Evolutionary conservation across 1,140 invertebrate species (phyloP).

Genomic region (Drosophila orosa): DNA sequence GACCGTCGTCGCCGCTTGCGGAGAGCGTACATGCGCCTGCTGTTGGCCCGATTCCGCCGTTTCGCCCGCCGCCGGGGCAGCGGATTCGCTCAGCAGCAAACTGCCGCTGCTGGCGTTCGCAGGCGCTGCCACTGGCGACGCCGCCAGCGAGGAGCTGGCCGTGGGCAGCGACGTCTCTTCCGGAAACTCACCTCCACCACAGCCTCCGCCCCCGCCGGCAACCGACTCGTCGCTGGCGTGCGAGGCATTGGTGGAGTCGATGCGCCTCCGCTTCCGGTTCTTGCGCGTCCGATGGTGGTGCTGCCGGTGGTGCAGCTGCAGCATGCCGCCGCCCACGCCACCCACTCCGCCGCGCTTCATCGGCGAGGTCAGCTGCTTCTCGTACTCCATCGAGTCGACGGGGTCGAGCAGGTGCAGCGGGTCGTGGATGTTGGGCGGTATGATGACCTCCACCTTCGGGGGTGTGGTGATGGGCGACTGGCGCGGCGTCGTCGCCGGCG

Average conservation of each 20-base stretch:
- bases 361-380: constrained; percentile 87
- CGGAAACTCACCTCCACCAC: constrained; percentile 31
- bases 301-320: constrained; percentile 65
- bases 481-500: constrained; percentile 94
- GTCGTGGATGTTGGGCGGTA: constrained; percentile 96
- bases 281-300: constrained; percentile 81
- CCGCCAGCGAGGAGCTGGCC: constrained; percentile 51
- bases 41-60: constrained; percentile 66
- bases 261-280: constrained; percentile 77
- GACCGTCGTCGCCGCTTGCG: constrained; percentile 50
- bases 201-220: constrained; percentile 29
- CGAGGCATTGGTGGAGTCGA: constrained; percentile 67
- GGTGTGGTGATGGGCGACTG: constrained; percentile 93
- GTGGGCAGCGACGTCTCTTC: constrained; percentile 46
- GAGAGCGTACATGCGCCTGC: constrained; percentile 74
- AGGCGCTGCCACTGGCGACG: constrained; percentile 59
- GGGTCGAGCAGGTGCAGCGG: constrained; percentile 93
- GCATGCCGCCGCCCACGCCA: constrained; percentile 43
- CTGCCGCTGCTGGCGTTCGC: constrained; percentile 31
- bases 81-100: constrained; percentile 62
- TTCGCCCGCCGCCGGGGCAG: constrained; percentile 60
- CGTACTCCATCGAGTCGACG: constrained; percentile 92
- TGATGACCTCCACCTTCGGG: constrained; percentile 94
- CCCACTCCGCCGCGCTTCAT: constrained; percentile 60
- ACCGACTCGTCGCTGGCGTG: constrained; percentile 57